Conservation (phyloP, 2,888 invertebrate genomes). For the Steinernema carpocapsae region DNA sequence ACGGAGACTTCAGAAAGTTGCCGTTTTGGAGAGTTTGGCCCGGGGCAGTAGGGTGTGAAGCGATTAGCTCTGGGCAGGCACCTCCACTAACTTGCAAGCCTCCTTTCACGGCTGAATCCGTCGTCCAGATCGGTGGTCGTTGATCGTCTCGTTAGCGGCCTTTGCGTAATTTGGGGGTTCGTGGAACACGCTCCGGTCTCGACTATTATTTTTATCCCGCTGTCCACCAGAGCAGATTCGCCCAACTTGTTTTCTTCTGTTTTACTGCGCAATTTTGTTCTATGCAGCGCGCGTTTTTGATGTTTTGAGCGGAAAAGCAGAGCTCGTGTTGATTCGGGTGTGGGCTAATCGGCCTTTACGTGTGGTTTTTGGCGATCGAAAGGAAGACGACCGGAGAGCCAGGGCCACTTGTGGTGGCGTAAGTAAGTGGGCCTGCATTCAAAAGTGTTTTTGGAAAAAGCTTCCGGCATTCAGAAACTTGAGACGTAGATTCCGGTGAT, state of each 20-base stretch:
- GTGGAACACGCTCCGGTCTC: too few species aligned
- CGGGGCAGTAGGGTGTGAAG: not conserved
- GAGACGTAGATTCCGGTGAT: too few species aligned
- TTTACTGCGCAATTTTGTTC: not conserved
- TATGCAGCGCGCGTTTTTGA: too few species aligned
- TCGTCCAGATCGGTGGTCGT: not conserved
- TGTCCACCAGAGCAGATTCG: not conserved
- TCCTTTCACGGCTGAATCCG: not conserved
- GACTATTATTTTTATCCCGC: not conserved
- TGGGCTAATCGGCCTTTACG: too few species aligned
- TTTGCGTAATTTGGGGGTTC: not conserved
- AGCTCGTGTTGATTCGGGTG: too few species aligned
- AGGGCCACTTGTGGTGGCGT: too few species aligned
- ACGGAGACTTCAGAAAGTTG: slow-evolving; percentile 11
- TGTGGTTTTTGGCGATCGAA: too few species aligned
- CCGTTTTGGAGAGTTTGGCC: not conserved
- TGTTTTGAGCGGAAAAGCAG: too few species aligned
- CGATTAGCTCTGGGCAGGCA: not conserved
- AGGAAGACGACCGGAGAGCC: too few species aligned
- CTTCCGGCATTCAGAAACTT: too few species aligned
- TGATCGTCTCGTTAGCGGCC: slow-evolving; percentile 9
- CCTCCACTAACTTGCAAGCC: not conserved
- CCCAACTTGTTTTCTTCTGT: slow-evolving; percentile 15
- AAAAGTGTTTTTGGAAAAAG: too few species aligned
- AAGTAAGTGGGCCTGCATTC: too few species aligned